Evolutionary conservation across 2,888 invertebrate species (phyloP).

Genomic region (Esperia sulphurella): DNA sequence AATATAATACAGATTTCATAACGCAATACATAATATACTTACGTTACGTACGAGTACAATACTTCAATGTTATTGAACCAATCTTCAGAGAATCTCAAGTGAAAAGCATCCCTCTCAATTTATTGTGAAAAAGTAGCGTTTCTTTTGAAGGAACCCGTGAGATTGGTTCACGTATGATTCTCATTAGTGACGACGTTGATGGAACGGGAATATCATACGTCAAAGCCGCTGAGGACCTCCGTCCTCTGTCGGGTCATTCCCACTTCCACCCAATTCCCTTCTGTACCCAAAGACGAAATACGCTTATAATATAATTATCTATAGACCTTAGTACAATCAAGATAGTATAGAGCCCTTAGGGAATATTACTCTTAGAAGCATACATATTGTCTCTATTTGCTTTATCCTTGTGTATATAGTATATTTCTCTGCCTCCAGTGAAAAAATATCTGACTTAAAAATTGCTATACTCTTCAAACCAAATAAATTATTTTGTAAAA

Average conservation of each 20-base stretch:
- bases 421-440: too few species aligned
- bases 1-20: neutral
- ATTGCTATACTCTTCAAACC: too few species aligned
- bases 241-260: neutral
- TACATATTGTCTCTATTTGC: too few species aligned
- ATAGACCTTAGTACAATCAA: too few species aligned
- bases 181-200: constrained; percentile 30
- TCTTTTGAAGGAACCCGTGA: constrained; percentile 11
- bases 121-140: constrained; percentile 6
- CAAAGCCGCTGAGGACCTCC: constrained; percentile 8
- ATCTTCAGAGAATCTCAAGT: constrained; percentile 1
- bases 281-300: too few species aligned
- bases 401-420: too few species aligned
- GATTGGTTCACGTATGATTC: constrained; percentile 33
- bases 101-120: constrained; percentile 3
- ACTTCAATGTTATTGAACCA: constrained; percentile 1
- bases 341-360: too few species aligned
- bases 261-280: too few species aligned
- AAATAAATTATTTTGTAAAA: too few species aligned
- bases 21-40: neutral
- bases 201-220: constrained; percentile 23
- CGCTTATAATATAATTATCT: too few species aligned
- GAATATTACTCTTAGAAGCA: too few species aligned
- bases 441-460: too few species aligned
- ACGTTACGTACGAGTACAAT: neutral